Percentiles rank a stretch among this genome's conserved stretches.
Conservation (phyloP, 2,113 vertebrate species). For the Tupaia chinensis region DNA sequence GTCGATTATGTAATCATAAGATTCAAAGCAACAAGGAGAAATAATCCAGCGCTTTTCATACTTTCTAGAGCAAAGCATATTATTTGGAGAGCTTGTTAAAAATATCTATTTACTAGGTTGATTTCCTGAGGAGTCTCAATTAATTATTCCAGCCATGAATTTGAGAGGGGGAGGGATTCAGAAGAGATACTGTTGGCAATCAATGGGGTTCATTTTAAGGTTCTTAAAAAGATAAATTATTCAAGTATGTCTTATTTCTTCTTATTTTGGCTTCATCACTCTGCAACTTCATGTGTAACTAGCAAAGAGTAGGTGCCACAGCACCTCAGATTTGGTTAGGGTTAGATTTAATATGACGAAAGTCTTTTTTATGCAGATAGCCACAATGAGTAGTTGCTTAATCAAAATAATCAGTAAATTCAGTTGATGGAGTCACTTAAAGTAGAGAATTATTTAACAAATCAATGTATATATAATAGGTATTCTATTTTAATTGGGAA, state of each 20-base stretch:
- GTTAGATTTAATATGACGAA: not conserved
- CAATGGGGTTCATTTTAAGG: not conserved
- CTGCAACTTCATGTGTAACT: not conserved
- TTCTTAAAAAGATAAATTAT: not conserved
- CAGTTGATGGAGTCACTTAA: not conserved
- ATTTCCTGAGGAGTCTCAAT: not conserved
- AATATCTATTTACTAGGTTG: not conserved
- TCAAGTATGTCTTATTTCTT: not conserved
- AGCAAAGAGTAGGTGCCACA: not conserved
- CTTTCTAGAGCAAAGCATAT: not conserved
- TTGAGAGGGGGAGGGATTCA: not conserved
- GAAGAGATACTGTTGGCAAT: not conserved
- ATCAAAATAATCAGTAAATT: not conserved
- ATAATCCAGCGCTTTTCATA: not conserved
- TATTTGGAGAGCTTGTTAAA: not conserved
- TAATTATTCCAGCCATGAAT: not conserved
- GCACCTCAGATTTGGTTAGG: not conserved
- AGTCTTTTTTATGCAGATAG: not conserved
- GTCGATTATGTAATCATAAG: not conserved
- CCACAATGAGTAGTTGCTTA: not conserved
- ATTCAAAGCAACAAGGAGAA: slow-evolving; percentile 1
- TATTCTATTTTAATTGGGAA: slow-evolving; percentile 34
- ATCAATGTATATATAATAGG: not conserved
- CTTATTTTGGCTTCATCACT: not conserved
- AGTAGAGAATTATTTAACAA: slow-evolving; percentile 26